A percentile compares a stretch with the other conserved stretches of the same genome.
Evolutionary conservation across 2,888 invertebrate species (phyloP).

Genomic region (Acleris holmiana): DNA sequence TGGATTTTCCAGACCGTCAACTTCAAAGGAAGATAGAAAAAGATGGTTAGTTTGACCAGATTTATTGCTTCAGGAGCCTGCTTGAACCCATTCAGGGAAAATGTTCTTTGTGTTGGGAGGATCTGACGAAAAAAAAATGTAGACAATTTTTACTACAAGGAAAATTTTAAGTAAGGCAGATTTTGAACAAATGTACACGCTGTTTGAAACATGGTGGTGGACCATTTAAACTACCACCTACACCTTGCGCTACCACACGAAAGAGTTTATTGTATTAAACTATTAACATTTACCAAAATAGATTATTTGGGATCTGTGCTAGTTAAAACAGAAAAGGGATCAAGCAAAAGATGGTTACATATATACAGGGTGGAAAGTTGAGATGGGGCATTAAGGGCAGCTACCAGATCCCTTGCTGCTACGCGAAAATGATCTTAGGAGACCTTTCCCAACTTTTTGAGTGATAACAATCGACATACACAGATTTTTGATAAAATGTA

Average conservation of each 20-base stretch:
- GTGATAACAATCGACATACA: too few species aligned
- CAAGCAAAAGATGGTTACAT: constrained; percentile 12
- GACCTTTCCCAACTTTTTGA: too few species aligned
- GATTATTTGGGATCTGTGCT: constrained; percentile 9
- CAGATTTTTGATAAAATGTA: too few species aligned
- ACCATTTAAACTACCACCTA: constrained; percentile 1
- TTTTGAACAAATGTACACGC: not conserved
- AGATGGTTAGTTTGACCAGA: too few species aligned
- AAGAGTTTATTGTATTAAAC: constrained; percentile 3
- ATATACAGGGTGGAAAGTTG: too few species aligned
- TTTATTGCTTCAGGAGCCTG: too few species aligned
- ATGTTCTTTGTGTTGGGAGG: constrained; percentile 5
- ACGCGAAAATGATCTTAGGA: too few species aligned
- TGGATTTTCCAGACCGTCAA: too few species aligned
- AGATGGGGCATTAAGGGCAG: too few species aligned
- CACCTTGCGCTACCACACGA: constrained; percentile 9
- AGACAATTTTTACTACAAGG: not conserved
- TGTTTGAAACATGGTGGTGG: constrained; percentile 11
- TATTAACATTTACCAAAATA: not conserved
- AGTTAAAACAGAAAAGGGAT: not conserved
- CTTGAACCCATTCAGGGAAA: too few species aligned
- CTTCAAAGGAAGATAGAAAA: too few species aligned
- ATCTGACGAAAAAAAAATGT: not conserved
- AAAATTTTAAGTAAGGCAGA: not conserved
- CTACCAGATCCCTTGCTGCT: too few species aligned